Evolutionary conservation across 2,797 vertebrate genomes (phyloP), one percentile per base, ranked within the genome.

Genomic region (Brachyalestes nurse): DNA sequence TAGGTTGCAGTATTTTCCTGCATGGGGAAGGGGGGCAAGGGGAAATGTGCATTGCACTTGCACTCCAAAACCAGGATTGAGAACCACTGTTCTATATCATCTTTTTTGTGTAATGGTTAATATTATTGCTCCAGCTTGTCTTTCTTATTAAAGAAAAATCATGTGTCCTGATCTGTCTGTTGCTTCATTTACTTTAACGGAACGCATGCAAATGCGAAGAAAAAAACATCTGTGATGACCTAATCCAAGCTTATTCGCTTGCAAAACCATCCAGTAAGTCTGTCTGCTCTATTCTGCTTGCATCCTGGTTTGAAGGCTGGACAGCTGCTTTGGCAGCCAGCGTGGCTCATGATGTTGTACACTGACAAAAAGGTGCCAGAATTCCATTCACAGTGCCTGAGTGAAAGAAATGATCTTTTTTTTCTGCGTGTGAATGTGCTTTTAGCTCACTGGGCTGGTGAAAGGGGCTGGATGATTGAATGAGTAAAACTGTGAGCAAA

Each of bases 311-410:
- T 9, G 25, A n/a, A 53, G 49, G 49, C 51, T 62, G n/a, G 45
- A 25, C 61, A 65, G 34, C 57, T 65, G 60, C 69, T 72, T 71
- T 45, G 67, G 66, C 67, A 76, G 34, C 66, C 16, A 65, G 51
- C 0, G 25, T 55, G 8, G 5, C 47, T 77, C 45, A 72, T 6
- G 23, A 19, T 66, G 60, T 64, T 65, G 12, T 67, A 66, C 25
- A 72, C 74, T 38, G 49, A 65, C 58, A 21, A 64, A 65, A 14
- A 72, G 55, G 14, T 58, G 60, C 69, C 80, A 82, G 61, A 73
- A 47, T 77, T 62, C 42, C 23, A 6, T 61, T n/a, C 40, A 23
- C 17, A 67, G n/a, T 19, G 13, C 25, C 25, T 14, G 49, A 7
- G 45, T 25, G 6, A 71, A 72, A 72, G 16, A 53, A 16, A 47